Conservation (phyloP, 2,888 invertebrate genomes). For the Thymelicus acteon region DNA sequence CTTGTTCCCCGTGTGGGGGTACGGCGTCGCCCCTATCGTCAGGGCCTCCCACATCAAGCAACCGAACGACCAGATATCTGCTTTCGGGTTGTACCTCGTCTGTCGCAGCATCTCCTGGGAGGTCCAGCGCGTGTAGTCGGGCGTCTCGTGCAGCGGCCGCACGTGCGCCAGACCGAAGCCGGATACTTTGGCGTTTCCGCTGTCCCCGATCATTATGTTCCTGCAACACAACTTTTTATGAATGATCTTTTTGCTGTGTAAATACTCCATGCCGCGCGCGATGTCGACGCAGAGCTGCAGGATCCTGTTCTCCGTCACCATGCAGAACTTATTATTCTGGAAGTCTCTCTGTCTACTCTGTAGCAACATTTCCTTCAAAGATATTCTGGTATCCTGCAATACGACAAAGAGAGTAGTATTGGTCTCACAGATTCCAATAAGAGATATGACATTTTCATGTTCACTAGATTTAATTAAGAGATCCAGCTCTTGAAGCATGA, state of each 20-base stretch:
- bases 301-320: constrained; percentile 86
- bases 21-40: constrained; percentile 92
- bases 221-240: constrained; percentile 90
- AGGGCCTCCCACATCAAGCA: constrained; percentile 93
- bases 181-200: constrained; percentile 88
- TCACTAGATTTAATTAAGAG: constrained; percentile 88
- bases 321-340: constrained; percentile 83
- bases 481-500: constrained; percentile 89
- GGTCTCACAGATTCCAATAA: constrained; percentile 92
- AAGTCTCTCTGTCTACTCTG: constrained; percentile 83
- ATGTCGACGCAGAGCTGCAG: constrained; percentile 87
- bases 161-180: constrained; percentile 91
- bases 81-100: constrained; percentile 88
- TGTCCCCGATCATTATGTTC: constrained; percentile 87
- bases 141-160: constrained; percentile 85
- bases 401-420: constrained; percentile 90
- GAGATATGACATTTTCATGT: constrained; percentile 89
- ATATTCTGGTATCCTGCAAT: constrained; percentile 87
- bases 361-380: constrained; percentile 89
- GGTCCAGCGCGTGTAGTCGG: constrained; percentile 92
- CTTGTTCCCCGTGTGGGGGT: constrained; percentile 87
- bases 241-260: constrained; percentile 87
- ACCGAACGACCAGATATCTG: constrained; percentile 94
- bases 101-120: constrained; percentile 91
- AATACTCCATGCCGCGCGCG: constrained; percentile 89